phyloP scores from a whole-genome alignment of 2,797 vertebrate species.

The Phrynocephalus forsythii region DNA sequence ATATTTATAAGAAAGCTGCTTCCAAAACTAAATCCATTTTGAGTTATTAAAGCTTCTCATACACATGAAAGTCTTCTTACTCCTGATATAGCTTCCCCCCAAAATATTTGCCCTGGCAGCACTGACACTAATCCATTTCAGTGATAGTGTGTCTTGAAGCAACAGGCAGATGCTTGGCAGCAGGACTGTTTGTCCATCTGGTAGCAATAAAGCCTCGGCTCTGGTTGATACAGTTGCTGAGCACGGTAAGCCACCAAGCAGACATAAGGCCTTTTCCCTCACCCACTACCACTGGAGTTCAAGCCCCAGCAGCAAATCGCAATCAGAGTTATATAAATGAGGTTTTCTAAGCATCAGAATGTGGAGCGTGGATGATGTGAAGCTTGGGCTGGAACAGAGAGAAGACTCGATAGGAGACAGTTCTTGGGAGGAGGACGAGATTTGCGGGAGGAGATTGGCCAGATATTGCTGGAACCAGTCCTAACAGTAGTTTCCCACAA shows the following conservation, averaged over 20 bases:
- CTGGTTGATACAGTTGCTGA: constrained; percentile 51
- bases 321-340: constrained; percentile 27
- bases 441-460: neutral
- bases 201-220: constrained; percentile 64
- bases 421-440: neutral
- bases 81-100: constrained; percentile 32
- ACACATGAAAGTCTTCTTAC: neutral
- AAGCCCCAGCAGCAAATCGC: constrained; percentile 44
- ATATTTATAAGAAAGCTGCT: constrained; percentile 34
- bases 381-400: accelerated
- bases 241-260: constrained; percentile 37
- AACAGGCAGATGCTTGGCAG: constrained; percentile 60
- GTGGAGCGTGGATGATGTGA: constrained; percentile 21
- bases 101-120: constrained; percentile 51
- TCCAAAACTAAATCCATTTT: constrained; percentile 47
- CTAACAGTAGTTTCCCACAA: neutral
- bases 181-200: constrained; percentile 68
- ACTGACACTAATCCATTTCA: constrained; percentile 1
- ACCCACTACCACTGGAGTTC: constrained; percentile 45
- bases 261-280: constrained; percentile 18
- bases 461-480: neutral
- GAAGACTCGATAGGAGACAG: constrained; percentile 3
- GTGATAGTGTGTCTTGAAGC: constrained; percentile 59
- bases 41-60: neutral
- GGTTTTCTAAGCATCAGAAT: constrained; percentile 29